phyloP scores from a whole-genome alignment of 2,888 invertebrate species.

The Lycophotia porphyrea region DNA sequence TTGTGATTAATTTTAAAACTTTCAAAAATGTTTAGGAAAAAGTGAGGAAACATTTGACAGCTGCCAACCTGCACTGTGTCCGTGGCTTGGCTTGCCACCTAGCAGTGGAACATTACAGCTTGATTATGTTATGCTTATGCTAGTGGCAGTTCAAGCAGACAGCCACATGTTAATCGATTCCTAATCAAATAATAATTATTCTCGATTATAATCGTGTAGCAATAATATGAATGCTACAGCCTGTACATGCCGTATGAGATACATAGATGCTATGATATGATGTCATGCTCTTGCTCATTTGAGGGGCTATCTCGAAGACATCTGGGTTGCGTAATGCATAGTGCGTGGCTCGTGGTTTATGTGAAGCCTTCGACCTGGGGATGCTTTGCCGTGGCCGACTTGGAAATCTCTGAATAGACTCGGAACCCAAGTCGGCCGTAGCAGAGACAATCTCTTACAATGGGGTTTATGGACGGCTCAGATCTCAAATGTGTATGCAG shows the following conservation, averaged over 20 bases:
- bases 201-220: slow-evolving; percentile 35
- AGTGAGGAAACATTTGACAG: neutral
- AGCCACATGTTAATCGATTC: slow-evolving; percentile 45
- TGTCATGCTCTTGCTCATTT: slow-evolving; percentile 47
- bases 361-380: too few relatives aligned
- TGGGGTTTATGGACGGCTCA: too few relatives aligned
- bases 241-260: slow-evolving; percentile 25
- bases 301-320: slow-evolving; percentile 48
- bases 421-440: too few relatives aligned
- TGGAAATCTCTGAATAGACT: too few relatives aligned
- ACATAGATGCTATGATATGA: slow-evolving; percentile 44
- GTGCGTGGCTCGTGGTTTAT: slow-evolving; percentile 9
- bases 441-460: too few relatives aligned
- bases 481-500: too few relatives aligned
- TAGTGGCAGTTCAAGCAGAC: neutral
- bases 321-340: slow-evolving; percentile 41
- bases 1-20: neutral
- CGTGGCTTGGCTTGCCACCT: too few relatives aligned
- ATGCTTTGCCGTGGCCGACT: too few relatives aligned
- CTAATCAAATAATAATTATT: slow-evolving; percentile 44
- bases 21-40: neutral
- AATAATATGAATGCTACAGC: slow-evolving; percentile 45
- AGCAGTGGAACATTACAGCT: neutral
- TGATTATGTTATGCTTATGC: neutral
- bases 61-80: neutral